Evolutionary conservation across 2,113 vertebrate genomes (phyloP).

Genomic region (Nothocercus nigrocapillus): DNA sequence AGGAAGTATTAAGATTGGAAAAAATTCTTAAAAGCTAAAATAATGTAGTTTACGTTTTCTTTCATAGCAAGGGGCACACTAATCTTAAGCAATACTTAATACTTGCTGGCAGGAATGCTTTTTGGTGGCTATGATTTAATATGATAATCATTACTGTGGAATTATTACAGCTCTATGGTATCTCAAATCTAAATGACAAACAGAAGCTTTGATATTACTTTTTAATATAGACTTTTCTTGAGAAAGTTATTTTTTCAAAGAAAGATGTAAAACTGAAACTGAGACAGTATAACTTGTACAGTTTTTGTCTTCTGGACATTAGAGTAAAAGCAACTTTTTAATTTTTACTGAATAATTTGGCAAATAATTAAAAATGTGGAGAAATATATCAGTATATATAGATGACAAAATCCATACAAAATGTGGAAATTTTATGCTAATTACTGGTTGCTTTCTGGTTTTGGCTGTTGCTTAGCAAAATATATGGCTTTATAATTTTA

Average conservation of each 20-base stretch:
- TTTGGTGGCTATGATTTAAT: background rate
- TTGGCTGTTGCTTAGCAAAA: background rate
- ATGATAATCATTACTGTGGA: background rate
- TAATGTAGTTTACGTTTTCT: slow-evolving; percentile 43
- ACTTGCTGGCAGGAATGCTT: background rate
- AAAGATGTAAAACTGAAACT: background rate
- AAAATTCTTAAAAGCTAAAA: slow-evolving; percentile 37
- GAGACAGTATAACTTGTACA: background rate
- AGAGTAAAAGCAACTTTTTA: background rate
- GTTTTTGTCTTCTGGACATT: background rate
- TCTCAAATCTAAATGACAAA: background rate
- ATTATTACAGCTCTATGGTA: background rate
- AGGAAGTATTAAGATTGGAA: slow-evolving; percentile 5
- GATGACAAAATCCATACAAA: background rate
- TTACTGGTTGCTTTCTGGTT: background rate
- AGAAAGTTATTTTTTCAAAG: background rate
- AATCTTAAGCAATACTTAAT: background rate
- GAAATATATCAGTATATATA: background rate
- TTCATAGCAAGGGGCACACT: slow-evolving; percentile 19
- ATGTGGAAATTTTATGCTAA: background rate
- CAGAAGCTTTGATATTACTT: slow-evolving; percentile 19
- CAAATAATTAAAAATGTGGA: background rate
- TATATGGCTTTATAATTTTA: background rate
- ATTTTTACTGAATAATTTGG: background rate
- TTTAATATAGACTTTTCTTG: background rate